Evolutionary conservation across 2,888 invertebrate genomes (phyloP).

Genomic region (Caenorhabditis japonica): DNA sequence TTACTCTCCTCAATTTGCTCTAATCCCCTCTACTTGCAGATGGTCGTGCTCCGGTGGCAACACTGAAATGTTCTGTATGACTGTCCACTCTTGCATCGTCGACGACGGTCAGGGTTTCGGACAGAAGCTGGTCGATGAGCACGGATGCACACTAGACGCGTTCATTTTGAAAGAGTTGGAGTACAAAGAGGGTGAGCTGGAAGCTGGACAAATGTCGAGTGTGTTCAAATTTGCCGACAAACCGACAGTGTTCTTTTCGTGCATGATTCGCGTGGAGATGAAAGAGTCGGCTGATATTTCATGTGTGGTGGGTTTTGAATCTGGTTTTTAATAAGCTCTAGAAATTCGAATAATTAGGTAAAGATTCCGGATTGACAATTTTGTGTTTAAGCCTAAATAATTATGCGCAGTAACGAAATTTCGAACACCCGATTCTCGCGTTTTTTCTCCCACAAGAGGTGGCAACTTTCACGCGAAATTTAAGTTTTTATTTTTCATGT

Average conservation of each 20-base stretch:
- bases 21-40: slow-evolving; percentile 23
- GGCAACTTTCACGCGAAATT: too few relatives aligned
- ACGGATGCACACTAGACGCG: slow-evolving; percentile 71
- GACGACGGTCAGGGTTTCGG: slow-evolving; percentile 73
- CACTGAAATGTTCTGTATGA: slow-evolving; percentile 67
- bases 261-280: slow-evolving; percentile 70
- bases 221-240: slow-evolving; percentile 76
- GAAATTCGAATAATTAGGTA: neutral
- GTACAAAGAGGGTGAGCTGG: slow-evolving; percentile 55
- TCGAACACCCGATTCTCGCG: too few relatives aligned
- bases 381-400: too few relatives aligned
- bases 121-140: slow-evolving; percentile 70
- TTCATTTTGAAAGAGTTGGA: slow-evolving; percentile 66
- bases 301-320: slow-evolving; percentile 51
- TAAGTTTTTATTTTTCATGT: too few relatives aligned
- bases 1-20: neutral
- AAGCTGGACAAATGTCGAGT: slow-evolving; percentile 63
- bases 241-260: slow-evolving; percentile 72
- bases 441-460: too few relatives aligned
- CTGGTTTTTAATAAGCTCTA: neutral
- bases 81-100: slow-evolving; percentile 72
- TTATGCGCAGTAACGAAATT: too few relatives aligned
- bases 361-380: too few relatives aligned
- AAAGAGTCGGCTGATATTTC: slow-evolving; percentile 41
- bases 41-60: slow-evolving; percentile 60